These are phyloP conservation scores for Hypsopygia costalis DNA, from an alignment of 2,888 invertebrate genomes.

Conservation along the genomic window DNA sequence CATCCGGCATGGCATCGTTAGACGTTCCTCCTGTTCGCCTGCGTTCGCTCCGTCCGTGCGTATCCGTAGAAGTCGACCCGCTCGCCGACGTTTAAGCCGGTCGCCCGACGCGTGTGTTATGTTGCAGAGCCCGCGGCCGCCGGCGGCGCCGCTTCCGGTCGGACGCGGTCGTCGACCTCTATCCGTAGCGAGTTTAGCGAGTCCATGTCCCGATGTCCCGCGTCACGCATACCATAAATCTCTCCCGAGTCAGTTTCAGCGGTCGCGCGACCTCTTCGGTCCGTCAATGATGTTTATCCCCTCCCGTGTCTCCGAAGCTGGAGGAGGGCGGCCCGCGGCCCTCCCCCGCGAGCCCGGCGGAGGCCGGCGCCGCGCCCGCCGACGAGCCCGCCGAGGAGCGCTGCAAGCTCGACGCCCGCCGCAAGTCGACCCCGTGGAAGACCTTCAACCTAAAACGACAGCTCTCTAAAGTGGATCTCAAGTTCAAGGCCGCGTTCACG, in stretches of 20 bases:
- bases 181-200: slow-evolving; percentile 5
- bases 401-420: slow-evolving; percentile 68
- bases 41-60: slow-evolving; percentile 39
- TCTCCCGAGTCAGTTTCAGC: slow-evolving; percentile 21
- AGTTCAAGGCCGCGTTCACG: slow-evolving; percentile 84
- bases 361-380: slow-evolving; percentile 22
- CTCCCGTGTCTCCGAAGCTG: slow-evolving; percentile 29
- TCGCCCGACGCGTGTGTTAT: background rate
- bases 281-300: slow-evolving; percentile 58
- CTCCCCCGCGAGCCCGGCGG: slow-evolving; percentile 25
- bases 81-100: background rate
- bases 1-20: slow-evolving; percentile 67
- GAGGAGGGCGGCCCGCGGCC: slow-evolving; percentile 23
- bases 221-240: slow-evolving; percentile 14
- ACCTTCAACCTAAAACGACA: slow-evolving; percentile 90
- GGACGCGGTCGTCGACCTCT: slow-evolving; percentile 18
- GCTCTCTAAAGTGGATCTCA: slow-evolving; percentile 88
- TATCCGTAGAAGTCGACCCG: too few species aligned
- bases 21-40: slow-evolving; percentile 51
- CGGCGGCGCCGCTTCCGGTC: slow-evolving; percentile 8
- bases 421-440: slow-evolving; percentile 87
- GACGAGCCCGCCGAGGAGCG: slow-evolving; percentile 34
- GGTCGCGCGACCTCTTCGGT: slow-evolving; percentile 30
- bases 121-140: background rate
- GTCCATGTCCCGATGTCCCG: slow-evolving; percentile 21